These are phyloP conservation scores for Rhea pennata DNA, from an alignment of 2,113 vertebrate species.

Conservation along the genomic window DNA sequence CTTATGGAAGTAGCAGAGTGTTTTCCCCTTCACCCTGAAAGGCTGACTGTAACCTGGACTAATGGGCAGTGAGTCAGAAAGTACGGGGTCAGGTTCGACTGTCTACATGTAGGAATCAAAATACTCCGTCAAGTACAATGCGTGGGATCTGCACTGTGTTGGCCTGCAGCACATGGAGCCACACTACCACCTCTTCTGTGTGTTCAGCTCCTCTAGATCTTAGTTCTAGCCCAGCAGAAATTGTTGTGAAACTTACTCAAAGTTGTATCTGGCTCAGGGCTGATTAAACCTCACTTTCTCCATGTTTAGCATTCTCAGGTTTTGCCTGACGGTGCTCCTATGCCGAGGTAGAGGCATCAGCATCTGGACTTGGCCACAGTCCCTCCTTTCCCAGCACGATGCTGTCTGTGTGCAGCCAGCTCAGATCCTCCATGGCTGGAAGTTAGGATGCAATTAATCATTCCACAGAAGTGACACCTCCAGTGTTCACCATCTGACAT, in stretches of 20 bases:
- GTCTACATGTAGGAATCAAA: not conserved
- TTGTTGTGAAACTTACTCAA: not conserved
- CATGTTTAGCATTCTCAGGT: not conserved
- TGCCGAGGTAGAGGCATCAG: not conserved
- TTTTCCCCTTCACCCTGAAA: not conserved
- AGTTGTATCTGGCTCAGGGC: rapidly evolving
- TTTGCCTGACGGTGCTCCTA: not conserved
- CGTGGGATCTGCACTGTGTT: rapidly evolving
- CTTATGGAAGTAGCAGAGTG: rapidly evolving
- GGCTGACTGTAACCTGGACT: not conserved
- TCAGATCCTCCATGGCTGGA: not conserved
- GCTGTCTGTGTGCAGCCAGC: not conserved
- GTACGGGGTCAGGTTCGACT: not conserved
- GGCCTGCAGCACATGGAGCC: rapidly evolving
- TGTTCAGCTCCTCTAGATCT: not conserved
- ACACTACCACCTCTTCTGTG: not conserved
- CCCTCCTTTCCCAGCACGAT: not conserved
- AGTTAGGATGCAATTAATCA: not conserved
- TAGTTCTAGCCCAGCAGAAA: not conserved
- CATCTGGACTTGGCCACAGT: not conserved
- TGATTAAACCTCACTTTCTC: not conserved
- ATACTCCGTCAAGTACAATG: not conserved
- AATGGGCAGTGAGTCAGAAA: not conserved
- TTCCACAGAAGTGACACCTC: rapidly evolving
- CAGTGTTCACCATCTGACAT: rapidly evolving